phyloP scores from a whole-genome alignment of 2,888 invertebrate genomes.

The Empis livida region DNA sequence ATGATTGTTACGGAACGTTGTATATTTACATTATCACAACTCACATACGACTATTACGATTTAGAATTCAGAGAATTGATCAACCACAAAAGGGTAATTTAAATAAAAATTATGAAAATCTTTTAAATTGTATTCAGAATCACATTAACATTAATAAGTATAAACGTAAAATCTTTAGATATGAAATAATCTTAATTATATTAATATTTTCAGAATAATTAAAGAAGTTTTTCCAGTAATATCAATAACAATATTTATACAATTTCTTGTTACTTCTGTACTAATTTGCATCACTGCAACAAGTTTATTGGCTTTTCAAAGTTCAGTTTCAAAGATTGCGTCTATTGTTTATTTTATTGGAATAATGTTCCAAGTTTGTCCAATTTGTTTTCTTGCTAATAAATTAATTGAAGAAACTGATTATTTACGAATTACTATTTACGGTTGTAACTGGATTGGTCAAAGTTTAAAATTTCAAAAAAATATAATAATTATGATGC shows the following conservation, averaged over 20 bases:
- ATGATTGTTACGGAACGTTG: not conserved
- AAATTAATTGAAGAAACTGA: no score
- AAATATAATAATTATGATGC: not conserved
- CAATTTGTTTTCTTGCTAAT: no score
- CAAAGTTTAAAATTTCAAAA: not conserved
- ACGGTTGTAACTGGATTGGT: not conserved
- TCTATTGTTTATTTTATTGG: no score
- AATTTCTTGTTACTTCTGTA: constrained; percentile 14
- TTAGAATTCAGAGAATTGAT: not conserved
- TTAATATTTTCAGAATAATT: not conserved
- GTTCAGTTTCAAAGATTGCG: no score
- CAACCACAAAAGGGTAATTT: no score
- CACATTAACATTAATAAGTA: no score
- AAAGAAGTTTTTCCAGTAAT: constrained; percentile 13
- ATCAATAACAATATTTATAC: constrained; percentile 17
- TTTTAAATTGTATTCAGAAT: no score
- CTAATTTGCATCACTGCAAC: constrained; percentile 1
- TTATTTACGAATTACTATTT: not conserved
- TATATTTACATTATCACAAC: not conserved
- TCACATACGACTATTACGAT: not conserved
- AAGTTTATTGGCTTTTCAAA: no score
- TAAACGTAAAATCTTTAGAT: no score
- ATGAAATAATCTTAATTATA: no score
- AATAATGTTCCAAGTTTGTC: no score
- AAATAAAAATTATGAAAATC: no score